Evolutionary conservation across 2,113 vertebrate genomes (phyloP).

Genomic region (Murina feae): DNA sequence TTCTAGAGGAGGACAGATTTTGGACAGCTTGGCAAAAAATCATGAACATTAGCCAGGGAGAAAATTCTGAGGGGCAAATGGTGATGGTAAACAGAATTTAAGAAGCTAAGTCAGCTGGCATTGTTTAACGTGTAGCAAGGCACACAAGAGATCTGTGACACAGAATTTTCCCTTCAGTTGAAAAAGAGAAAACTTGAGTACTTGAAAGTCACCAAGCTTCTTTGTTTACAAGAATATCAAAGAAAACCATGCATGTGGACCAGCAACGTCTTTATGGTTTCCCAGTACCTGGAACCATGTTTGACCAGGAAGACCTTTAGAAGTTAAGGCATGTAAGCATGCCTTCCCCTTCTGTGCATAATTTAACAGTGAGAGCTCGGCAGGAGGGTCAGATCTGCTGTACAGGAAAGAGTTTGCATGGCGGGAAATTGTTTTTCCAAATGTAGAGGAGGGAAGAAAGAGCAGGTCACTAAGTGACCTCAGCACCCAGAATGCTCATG

Average conservation of each 20-base stretch:
- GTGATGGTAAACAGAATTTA: background rate
- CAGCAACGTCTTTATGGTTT: background rate
- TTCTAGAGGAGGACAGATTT: background rate
- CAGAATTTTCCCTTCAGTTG: background rate
- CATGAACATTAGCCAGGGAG: background rate
- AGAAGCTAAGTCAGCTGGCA: background rate
- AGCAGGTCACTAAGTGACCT: constrained; percentile 29
- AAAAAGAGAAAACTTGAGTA: constrained; percentile 11
- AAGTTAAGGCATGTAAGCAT: background rate
- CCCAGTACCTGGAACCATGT: background rate
- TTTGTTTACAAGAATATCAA: background rate
- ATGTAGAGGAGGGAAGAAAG: background rate
- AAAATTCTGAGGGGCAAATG: background rate
- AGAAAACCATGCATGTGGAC: background rate
- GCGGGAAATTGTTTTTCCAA: constrained; percentile 36
- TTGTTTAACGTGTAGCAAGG: background rate
- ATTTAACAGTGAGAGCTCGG: background rate
- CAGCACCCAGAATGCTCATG: constrained; percentile 12
- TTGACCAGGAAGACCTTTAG: background rate
- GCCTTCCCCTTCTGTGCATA: background rate
- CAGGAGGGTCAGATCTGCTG: background rate
- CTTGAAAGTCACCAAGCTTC: background rate
- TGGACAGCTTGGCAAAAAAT: background rate
- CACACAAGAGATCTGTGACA: background rate
- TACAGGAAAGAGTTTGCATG: constrained; percentile 28